Evolutionary conservation across 2,113 vertebrate genomes (phyloP), one percentile per base, ranked within the genome.

Genomic region (Prionailurus viverrinus): DNA sequence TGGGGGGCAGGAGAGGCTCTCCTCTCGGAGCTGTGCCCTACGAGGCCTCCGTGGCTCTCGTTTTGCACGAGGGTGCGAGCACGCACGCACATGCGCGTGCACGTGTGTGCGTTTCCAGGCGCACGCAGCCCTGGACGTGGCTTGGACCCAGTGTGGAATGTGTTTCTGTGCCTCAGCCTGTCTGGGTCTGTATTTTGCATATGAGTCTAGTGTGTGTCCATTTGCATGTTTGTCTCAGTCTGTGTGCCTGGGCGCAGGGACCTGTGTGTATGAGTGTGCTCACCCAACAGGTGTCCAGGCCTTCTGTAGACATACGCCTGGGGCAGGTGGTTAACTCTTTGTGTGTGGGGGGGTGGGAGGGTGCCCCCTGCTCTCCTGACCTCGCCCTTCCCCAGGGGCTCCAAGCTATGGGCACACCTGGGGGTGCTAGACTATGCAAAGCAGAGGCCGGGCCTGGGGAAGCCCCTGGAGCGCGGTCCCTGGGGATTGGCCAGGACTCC

Each of bases 361-460:
- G 4, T 55, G 19, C 4, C 33, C 55, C 55, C 73, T 65, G 69
- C 51, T 41, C 61, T 94, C 45, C 90, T 80, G 61, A 93, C 66
- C 76, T 69, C 61, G 4, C 55, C 58, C 61, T 61, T 23, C 79
- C 92, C 81, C 36, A 68, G 68, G 16, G 65, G 36, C 76, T 74
- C 66, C 78, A 66, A 18, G 39, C 23, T 23, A 18, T 14, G 25
- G n/a, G 29, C 74, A 80, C 71, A 33, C 51, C 87, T 81, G 61
- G 41, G 68, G 83, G 73, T 61, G 45, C 66, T 83, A 91, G 65
- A 85, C 96, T 73, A 90, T 91, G 90, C 78, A 85, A 93, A 96
- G 55, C 85, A 65, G 89, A 92, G 66, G 84, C 71, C 69, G 9
- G 58, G 39, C n/a, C 31, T 18, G 68, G 94, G 84, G 79, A 92